phyloP scores from a whole-genome alignment of 2,797 vertebrate genomes.

The Tenualosa ilisha region DNA sequence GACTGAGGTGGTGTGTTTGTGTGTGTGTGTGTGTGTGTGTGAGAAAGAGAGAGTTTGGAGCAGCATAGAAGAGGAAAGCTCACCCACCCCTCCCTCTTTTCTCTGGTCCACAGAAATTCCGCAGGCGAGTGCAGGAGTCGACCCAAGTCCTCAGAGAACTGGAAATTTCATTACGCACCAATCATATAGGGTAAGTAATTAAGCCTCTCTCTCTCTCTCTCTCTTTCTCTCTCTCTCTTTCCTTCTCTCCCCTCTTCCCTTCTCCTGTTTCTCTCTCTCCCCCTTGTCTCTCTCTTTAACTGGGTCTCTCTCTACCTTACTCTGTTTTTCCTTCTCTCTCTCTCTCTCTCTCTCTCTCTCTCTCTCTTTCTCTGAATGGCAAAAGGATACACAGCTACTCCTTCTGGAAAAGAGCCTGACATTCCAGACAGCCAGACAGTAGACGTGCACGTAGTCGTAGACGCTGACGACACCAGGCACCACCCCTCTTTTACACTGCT shows the following conservation, averaged over 20 bases:
- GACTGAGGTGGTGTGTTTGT: slow-evolving; percentile 13
- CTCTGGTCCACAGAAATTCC: slow-evolving; percentile 83
- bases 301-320: background rate
- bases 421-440: slow-evolving; percentile 15
- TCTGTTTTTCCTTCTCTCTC: background rate
- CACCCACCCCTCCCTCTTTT: slow-evolving; percentile 48
- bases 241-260: background rate
- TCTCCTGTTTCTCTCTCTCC: background rate
- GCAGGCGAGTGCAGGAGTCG: slow-evolving; percentile 94
- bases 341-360: no score
- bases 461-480: background rate
- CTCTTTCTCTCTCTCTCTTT: background rate
- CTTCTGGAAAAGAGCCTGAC: background rate
- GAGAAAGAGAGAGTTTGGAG: background rate
- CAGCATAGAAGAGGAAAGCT: slow-evolving; percentile 51
- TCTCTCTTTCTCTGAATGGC: background rate
- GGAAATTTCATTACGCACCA: slow-evolving; percentile 96
- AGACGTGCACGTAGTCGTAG: background rate
- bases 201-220: background rate
- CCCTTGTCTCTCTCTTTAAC: background rate
- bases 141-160: slow-evolving; percentile 96
- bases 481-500: background rate
- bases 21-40: slow-evolving; percentile 41
- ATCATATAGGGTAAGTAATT: slow-evolving; percentile 90
- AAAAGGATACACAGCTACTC: background rate